A percentile compares a stretch with the other conserved stretches of the same genome.
Conservation (phyloP, 2,888 invertebrate species). For the Drosophila nr. perissopoda region DNA sequence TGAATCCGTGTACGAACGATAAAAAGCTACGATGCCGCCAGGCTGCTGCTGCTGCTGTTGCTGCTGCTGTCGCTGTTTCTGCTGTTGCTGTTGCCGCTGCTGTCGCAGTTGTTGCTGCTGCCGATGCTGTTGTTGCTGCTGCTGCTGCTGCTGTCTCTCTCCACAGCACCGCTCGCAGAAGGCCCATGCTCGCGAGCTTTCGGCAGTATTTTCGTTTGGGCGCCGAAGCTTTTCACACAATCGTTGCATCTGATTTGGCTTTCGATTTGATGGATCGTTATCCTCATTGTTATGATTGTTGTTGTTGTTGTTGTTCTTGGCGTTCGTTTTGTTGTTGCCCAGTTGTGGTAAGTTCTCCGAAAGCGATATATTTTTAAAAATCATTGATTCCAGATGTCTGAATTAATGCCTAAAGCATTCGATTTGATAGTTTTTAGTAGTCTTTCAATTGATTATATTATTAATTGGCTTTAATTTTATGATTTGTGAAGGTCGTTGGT, state of each 20-base stretch:
- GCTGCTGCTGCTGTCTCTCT: slow-evolving; percentile 53
- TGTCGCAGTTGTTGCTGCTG: slow-evolving; percentile 30
- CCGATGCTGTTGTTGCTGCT: slow-evolving; percentile 19
- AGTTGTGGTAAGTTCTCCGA: slow-evolving; percentile 20
- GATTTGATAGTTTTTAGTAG: not conserved
- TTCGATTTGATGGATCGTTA: slow-evolving; percentile 40
- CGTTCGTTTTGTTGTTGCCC: slow-evolving; percentile 5
- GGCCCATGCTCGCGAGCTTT: slow-evolving; percentile 72
- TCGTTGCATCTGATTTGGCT: slow-evolving; percentile 40
- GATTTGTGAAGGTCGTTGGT: not conserved
- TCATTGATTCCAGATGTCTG: slow-evolving; percentile 32
- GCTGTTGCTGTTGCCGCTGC: slow-evolving; percentile 14
- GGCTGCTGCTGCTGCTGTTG: slow-evolving; percentile 42
- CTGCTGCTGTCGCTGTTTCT: slow-evolving; percentile 31
- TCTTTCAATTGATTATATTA: not conserved
- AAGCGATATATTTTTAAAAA: slow-evolving; percentile 37
- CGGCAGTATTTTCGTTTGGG: slow-evolving; percentile 43
- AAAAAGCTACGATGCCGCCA: slow-evolving; percentile 73
- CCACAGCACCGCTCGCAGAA: slow-evolving; percentile 82
- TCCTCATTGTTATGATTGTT: slow-evolving; percentile 41
- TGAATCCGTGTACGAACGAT: slow-evolving; percentile 78
- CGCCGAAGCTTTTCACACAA: slow-evolving; percentile 43
- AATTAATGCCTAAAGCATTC: slow-evolving; percentile 27
- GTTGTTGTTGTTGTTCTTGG: slow-evolving; percentile 8
- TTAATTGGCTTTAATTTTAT: not conserved